phyloP scores from a whole-genome alignment of 2,797 vertebrate genomes.

The Fistularia commersonii region DNA sequence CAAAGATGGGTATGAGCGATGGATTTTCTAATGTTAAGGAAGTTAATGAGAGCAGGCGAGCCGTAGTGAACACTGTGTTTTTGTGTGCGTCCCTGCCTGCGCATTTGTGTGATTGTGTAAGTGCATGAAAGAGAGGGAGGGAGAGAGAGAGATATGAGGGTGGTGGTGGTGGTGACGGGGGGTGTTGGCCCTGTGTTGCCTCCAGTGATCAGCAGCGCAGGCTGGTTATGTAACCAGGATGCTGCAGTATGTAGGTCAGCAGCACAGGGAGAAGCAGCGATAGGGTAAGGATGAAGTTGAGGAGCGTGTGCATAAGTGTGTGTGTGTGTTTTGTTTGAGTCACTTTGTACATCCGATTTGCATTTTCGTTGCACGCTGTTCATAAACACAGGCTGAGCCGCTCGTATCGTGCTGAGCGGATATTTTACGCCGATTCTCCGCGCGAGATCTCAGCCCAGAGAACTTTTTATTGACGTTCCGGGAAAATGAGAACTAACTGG shows the following conservation, averaged over 20 bases:
- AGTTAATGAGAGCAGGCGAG: background rate
- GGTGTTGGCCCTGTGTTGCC: slow-evolving; percentile 51
- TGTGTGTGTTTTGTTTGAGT: background rate
- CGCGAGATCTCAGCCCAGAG: too few species aligned
- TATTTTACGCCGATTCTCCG: too few species aligned
- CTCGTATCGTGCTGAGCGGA: too few species aligned
- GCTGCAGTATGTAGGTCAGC: slow-evolving; percentile 74
- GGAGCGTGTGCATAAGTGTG: slow-evolving; percentile 15
- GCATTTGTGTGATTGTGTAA: slow-evolving; percentile 1
- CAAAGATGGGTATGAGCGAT: background rate
- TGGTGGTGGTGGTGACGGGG: background rate
- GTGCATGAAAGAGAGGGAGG: slow-evolving; percentile 1
- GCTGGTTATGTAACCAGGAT: slow-evolving; percentile 70
- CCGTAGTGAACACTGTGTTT: too few species aligned
- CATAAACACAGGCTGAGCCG: too few species aligned
- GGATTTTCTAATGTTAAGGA: too few species aligned
- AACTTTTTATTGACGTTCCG: too few species aligned
- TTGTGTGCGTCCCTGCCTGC: background rate
- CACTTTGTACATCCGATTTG: background rate
- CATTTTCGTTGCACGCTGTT: too few species aligned
- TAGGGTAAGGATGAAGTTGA: slow-evolving; percentile 35
- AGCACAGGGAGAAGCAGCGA: slow-evolving; percentile 55
- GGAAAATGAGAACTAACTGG: too few species aligned
- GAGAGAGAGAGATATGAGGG: background rate
- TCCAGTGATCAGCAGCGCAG: slow-evolving; percentile 54